phyloP scores from a whole-genome alignment of 2,888 invertebrate genomes.

The Minunthozetes semirufus region DNA sequence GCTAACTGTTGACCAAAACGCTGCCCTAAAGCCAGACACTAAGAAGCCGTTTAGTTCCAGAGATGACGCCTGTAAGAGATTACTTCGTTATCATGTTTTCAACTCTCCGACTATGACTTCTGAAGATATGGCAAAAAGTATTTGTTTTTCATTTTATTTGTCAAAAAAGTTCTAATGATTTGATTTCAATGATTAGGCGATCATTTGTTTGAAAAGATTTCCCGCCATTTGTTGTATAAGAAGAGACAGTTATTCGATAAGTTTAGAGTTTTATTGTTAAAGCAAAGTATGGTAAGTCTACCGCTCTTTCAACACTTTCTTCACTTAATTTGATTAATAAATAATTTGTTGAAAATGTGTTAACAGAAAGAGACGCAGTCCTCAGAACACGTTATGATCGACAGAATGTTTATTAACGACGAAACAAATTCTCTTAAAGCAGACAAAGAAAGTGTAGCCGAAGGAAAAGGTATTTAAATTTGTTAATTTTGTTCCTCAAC shows the following conservation, averaged over 20 bases:
- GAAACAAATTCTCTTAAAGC: conserved; percentile 58
- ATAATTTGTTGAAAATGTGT: conserved; percentile 36
- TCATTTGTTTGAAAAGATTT: conserved; percentile 45
- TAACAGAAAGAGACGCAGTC: conserved; percentile 63
- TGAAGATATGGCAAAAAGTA: conserved; percentile 45
- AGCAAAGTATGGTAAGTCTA: conserved; percentile 65
- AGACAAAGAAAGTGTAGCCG: conserved; percentile 45
- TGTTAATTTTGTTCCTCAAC: no score
- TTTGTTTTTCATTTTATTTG: neutral
- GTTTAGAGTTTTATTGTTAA: conserved; percentile 63
- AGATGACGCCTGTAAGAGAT: conserved; percentile 66
- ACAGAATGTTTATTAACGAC: conserved; percentile 65
- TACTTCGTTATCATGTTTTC: conserved; percentile 69
- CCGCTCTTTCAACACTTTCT: conserved; percentile 21
- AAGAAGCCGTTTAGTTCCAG: conserved; percentile 58
- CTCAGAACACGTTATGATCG: conserved; percentile 68
- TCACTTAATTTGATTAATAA: conserved; percentile 13
- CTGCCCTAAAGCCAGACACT: conserved; percentile 65
- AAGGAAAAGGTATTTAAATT: conserved; percentile 44
- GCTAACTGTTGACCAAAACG: conserved; percentile 65
- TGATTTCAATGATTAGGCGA: conserved; percentile 43
- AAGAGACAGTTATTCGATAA: conserved; percentile 65
- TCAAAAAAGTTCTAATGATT: neutral
- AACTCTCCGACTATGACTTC: conserved; percentile 53
- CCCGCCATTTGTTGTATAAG: conserved; percentile 60